Evolutionary conservation across 2,797 vertebrate species (phyloP), one percentile per base, ranked within the genome.

Genomic region (Hipposideros larvatus): DNA sequence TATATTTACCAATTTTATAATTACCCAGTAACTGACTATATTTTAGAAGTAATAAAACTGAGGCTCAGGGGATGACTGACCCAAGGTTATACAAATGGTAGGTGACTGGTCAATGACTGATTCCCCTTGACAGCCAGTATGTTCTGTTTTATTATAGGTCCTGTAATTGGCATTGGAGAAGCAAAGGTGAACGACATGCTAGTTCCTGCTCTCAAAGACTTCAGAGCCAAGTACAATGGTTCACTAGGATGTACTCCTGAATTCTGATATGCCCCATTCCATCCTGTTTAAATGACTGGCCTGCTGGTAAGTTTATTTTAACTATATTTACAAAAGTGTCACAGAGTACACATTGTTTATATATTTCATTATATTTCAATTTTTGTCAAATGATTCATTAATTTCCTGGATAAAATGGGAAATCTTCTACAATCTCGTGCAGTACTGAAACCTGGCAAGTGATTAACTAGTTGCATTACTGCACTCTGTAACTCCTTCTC

Each of bases 251-350:
- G 1, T 43, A 73, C 8, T 86, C 75, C 22, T 57, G 55, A 74
- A 41, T 94, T 90, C 46, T 92, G n/a, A 57, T 59, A 37, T 22
- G 11, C 11, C n/a, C 16, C 46, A 51, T 83, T 88, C 57, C 26
- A n/a, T 90, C 5, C 37, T 87, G 14, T 93, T 94, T 63, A 94
- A 95, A 95, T 92, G 28, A 79, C 41, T 74, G 46, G 24, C 22
- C 11, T 78, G 43, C 18, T 91, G 53, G 66, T 83, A 91, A 21
- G 4, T 85, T 71, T 86, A 22, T 77, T 51, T 80, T 59, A 82
- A 73, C 48, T 92, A 77, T 43, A 28, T 48, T 73, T 89, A 89
- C 28, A 53, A 78, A 85, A 93, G 8, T 6, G 2, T 89, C 57
- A 86, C 41, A 16, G 43, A 66, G 66, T 73, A 2, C 63, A 37